Evolutionary conservation across 2,797 vertebrate genomes (phyloP), one percentile per base, ranked within the genome.

Genomic region (Neoniphon sammara): DNA sequence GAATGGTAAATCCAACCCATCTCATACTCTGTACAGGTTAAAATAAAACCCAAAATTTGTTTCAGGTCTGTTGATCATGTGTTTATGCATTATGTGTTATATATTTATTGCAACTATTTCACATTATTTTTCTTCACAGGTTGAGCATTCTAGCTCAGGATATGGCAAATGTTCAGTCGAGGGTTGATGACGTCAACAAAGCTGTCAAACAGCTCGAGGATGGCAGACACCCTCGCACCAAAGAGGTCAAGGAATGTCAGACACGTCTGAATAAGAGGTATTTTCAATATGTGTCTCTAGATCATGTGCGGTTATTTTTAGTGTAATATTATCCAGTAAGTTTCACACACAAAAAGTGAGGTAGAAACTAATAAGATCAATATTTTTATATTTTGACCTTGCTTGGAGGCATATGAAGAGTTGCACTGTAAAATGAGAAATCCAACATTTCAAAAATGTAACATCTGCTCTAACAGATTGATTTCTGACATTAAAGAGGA

Each of bases 121-220:
- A 56, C 8, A 4, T 11, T 58, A 62, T 31, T 31, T 70, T 57
- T 73, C n/a, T 78, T 84, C 73, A 34, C 86, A 99, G 98, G 91
- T 92, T 99, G 84, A 96, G 96, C 20, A 96, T 96, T 75, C 91
- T 99, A 63, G 93, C 95, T 86, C 95, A 97, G 73, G 97, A 99
- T 75, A 98, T 98, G 95, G 94, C 85, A 54, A 91, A 94, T 0
- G 83, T 97, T 87, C 95, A 95, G 91, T 80, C 87, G 10, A 95
- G 96, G 70, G 95, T 98, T 0, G 83, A 96, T 1, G 90, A 94
- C 0, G 95, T 99, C 82, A 98, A 98, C 87, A 94, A 91, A 46
- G 94, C 95, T 1, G 96, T 95, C 3, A 94, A 96, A 2, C 94
- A 95, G 82, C 93, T 99, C 0, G 93, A 98, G 75, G 96, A 97